Conservation (phyloP, 92 coral and sea anemone genomes). For the Chrysogorgia sp. region DNA sequence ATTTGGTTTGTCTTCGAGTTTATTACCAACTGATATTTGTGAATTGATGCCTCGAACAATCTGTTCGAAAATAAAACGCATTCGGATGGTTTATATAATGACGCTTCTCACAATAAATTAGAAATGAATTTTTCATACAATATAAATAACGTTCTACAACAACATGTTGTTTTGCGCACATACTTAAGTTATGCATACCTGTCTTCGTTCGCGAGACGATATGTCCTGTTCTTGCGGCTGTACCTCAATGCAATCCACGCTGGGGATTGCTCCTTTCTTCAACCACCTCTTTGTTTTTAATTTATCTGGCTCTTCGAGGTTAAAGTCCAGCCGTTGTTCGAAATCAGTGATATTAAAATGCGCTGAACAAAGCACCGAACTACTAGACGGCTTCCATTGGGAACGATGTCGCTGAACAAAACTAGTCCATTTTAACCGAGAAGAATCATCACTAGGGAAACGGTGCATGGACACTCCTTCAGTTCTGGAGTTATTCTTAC, state of each 20-base stretch:
- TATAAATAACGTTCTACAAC: not conserved
- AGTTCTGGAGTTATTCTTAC: conserved; percentile 44
- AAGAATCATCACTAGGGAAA: conserved; percentile 35
- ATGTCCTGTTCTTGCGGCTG: conserved; percentile 13
- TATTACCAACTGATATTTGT: not conserved
- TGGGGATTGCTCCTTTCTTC: conserved; percentile 34
- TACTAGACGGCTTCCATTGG: conserved; percentile 27
- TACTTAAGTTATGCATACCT: conserved; percentile 17
- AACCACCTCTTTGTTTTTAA: conserved; percentile 24
- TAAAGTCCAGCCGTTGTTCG: conserved; percentile 15
- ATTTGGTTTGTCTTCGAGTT: not conserved
- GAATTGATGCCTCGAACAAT: not conserved
- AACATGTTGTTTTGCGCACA: not conserved
- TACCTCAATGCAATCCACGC: conserved; percentile 20
- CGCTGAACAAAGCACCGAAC: conserved; percentile 52
- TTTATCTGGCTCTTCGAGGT: conserved; percentile 7
- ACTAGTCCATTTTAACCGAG: conserved; percentile 39
- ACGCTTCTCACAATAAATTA: too few relatives aligned
- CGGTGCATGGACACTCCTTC: conserved; percentile 52
- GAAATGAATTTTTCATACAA: too few relatives aligned
- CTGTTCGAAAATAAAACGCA: not conserved
- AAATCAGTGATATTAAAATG: conserved; percentile 21
- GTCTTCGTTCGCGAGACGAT: conserved; percentile 27
- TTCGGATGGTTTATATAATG: too few relatives aligned
- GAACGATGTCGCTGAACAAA: conserved; percentile 54